Base-by-base conservation (phyloP, 2,888 invertebrate species). In the Argyresthia albistria region DNA sequence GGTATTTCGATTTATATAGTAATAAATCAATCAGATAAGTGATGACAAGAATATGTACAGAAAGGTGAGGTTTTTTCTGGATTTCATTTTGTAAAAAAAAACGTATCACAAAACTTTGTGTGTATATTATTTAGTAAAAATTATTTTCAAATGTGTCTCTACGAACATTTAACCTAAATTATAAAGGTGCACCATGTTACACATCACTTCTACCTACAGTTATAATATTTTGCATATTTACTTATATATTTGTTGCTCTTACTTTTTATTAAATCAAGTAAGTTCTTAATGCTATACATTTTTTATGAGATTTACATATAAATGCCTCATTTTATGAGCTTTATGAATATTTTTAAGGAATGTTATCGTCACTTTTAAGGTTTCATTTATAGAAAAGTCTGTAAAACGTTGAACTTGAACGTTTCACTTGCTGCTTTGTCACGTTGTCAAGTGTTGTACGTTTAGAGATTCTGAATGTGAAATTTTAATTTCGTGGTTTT, bases 171-270 rank as follows among this genome's bases (percentile, higher is more conserved):
- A 65, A 64, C 65, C 69, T 71, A 63, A 67, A 72, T 76, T 69
- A 70, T 69, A 77, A 73, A 71, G 74, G 87, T 84, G 83, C 84
- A 87, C 84, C 82, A 82, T 80, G 67, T 73, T 70, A 67, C 63
- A 69, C 70, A 70, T 65, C 48, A 48, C 39, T 53, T 50, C 53
- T 55, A 70, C 73, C 68, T 70, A 73, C 80, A 80, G 63, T 68
- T 59, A 69, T 70, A 75, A 78, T 76, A 74, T 71, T 77, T 67
- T 66, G 66, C 68, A 61, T 66, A 56, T 62, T 60, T 56, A 64
- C 67, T 43, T 68, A 69, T 62, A 59, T 56, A 25, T 62, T 42
- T 47, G 64, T 69, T 71, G 75, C 61, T 57, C 66, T 70, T 68
- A 37, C 66, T 72, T 68, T 76, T 76, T 64, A 69, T 65, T 77